phyloP scores from a whole-genome alignment of 2,888 invertebrate species.

The Pandemis corylana region DNA sequence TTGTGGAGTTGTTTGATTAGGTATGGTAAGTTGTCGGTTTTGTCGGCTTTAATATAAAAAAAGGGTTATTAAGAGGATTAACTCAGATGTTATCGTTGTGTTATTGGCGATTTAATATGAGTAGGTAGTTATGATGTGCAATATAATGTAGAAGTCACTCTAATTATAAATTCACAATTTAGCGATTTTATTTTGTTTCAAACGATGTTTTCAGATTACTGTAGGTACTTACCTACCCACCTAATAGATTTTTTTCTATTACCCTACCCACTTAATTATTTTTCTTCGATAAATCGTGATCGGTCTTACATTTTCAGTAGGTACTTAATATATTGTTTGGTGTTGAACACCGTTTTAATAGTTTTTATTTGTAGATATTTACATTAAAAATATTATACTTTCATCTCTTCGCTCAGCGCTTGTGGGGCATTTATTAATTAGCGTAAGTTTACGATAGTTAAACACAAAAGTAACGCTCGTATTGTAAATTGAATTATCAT shows the following conservation, averaged over 20 bases:
- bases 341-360: neutral
- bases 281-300: too few relatives aligned
- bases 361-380: neutral
- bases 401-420: neutral
- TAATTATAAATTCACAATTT: too few relatives aligned
- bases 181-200: too few relatives aligned
- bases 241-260: too few relatives aligned
- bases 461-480: slow-evolving; percentile 43
- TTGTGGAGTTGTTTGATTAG: slow-evolving; percentile 9
- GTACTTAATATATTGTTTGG: too few relatives aligned
- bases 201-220: too few relatives aligned
- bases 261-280: too few relatives aligned
- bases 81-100: neutral
- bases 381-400: too few relatives aligned
- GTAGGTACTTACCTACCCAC: too few relatives aligned
- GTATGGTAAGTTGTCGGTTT: neutral
- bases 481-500: slow-evolving; percentile 70
- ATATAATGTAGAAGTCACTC: too few relatives aligned
- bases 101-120: neutral
- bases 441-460: slow-evolving; percentile 46
- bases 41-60: too few relatives aligned
- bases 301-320: too few relatives aligned
- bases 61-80: neutral
- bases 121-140: neutral
- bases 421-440: slow-evolving; percentile 10